Conservation (phyloP, 2,113 vertebrate genomes). For the Uropsilus gracilis region DNA sequence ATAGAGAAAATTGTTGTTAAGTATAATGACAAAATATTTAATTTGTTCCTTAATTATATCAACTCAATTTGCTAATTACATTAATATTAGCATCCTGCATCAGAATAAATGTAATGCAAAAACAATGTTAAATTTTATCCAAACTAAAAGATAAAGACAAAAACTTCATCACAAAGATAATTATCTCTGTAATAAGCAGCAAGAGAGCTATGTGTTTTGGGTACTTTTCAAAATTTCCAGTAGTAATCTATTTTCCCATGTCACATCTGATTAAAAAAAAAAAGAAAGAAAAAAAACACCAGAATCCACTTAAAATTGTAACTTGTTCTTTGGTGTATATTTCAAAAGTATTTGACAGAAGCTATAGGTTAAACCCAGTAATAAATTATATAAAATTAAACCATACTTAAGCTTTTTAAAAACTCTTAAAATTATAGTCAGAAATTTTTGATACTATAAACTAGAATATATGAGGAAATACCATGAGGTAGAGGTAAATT, state of each 20-base stretch:
- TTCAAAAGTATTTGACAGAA: background rate
- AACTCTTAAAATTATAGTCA: background rate
- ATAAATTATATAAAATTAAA: background rate
- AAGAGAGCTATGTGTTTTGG: background rate
- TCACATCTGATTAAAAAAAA: slow-evolving; percentile 25
- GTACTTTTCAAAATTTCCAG: background rate
- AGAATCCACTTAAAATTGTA: slow-evolving; percentile 11
- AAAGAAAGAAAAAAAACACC: too few species aligned
- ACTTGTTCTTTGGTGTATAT: background rate
- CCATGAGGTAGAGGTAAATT: background rate
- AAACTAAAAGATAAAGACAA: background rate
- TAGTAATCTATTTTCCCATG: background rate
- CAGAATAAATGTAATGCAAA: slow-evolving; percentile 9
- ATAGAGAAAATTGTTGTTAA: slow-evolving; percentile 34
- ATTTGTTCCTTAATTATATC: slow-evolving; percentile 45
- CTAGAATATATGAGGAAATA: background rate
- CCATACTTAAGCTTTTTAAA: background rate
- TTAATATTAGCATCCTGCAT: background rate
- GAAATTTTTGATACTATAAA: background rate
- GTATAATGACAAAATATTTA: slow-evolving; percentile 49
- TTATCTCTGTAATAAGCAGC: background rate
- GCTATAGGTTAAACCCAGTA: background rate
- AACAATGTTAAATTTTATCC: slow-evolving; percentile 12
- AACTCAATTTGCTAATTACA: slow-evolving; percentile 38
- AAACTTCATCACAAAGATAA: background rate